Conservation (phyloP, 2,113 vertebrate genomes). For the Vombatus ursinus region DNA sequence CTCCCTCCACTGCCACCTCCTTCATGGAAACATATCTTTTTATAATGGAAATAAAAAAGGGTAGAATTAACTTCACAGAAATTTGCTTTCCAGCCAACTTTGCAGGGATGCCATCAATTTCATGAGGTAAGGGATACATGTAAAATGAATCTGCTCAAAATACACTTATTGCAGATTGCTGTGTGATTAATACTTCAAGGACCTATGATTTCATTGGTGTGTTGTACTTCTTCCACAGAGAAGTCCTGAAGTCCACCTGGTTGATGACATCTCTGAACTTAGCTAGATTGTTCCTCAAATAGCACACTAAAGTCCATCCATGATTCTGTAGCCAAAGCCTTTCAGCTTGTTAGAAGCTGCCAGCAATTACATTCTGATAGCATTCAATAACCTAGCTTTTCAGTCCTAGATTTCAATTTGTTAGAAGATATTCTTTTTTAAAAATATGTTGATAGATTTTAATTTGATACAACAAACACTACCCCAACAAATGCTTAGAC, state of each 20-base stretch:
- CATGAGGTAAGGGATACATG: neutral
- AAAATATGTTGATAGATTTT: neutral
- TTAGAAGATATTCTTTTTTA: neutral
- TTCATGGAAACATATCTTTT: neutral
- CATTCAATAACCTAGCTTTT: neutral
- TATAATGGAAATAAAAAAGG: neutral
- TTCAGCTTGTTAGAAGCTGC: neutral
- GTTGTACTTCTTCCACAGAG: neutral
- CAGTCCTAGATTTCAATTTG: neutral
- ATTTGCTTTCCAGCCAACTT: neutral
- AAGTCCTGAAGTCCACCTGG: neutral
- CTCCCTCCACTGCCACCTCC: neutral
- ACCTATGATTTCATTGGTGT: neutral
- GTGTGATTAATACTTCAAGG: neutral
- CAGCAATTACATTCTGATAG: neutral
- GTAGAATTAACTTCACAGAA: slow-evolving; percentile 19
- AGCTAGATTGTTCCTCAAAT: neutral
- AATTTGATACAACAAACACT: neutral
- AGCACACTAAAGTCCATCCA: neutral
- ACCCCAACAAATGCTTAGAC: neutral
- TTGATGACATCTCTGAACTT: neutral
- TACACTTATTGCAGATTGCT: neutral
- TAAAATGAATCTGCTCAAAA: slow-evolving; percentile 1
- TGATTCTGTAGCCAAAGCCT: neutral
- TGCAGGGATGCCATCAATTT: slow-evolving; percentile 8